Conservation (phyloP, 2,113 vertebrate genomes). For the Podarcis raffonei region DNA sequence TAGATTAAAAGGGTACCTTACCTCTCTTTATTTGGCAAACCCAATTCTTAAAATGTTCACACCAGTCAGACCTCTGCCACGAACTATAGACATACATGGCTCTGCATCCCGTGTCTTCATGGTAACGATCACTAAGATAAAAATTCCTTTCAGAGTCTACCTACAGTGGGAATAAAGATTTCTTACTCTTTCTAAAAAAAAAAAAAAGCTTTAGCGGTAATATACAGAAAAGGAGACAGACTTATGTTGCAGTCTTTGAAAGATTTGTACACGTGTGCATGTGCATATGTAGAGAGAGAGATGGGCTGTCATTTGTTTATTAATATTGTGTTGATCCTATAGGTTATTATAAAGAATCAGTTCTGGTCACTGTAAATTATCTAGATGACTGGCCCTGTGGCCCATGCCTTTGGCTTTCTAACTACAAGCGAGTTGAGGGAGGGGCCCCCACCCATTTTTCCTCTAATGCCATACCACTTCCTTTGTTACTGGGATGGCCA, state of each 20-base stretch:
- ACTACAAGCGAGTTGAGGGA: neutral
- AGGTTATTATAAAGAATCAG: no score
- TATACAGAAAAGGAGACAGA: neutral
- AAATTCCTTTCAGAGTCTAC: slow-evolving; percentile 80
- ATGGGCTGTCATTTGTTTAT: neutral
- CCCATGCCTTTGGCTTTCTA: no score
- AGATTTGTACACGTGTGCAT: neutral
- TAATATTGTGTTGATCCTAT: neutral
- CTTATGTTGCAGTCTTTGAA: neutral
- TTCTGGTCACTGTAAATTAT: neutral
- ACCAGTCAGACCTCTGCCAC: fast-evolving
- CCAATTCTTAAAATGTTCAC: slow-evolving; percentile 81
- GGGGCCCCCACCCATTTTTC: no score
- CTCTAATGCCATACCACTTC: no score
- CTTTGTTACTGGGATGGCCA: no score
- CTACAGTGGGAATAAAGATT: slow-evolving; percentile 68
- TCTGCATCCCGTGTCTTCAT: neutral
- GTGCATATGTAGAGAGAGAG: no score
- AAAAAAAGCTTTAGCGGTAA: neutral
- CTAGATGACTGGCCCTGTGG: neutral
- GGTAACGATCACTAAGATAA: fast-evolving
- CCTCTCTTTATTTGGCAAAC: slow-evolving; percentile 92
- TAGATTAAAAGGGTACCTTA: slow-evolving; percentile 53
- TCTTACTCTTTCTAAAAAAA: neutral
- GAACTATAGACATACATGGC: fast-evolving